Percentiles rank a stretch among this genome's conserved stretches.
Conservation (phyloP, 2,113 vertebrate species). For the Pseudopipra pipra region DNA sequence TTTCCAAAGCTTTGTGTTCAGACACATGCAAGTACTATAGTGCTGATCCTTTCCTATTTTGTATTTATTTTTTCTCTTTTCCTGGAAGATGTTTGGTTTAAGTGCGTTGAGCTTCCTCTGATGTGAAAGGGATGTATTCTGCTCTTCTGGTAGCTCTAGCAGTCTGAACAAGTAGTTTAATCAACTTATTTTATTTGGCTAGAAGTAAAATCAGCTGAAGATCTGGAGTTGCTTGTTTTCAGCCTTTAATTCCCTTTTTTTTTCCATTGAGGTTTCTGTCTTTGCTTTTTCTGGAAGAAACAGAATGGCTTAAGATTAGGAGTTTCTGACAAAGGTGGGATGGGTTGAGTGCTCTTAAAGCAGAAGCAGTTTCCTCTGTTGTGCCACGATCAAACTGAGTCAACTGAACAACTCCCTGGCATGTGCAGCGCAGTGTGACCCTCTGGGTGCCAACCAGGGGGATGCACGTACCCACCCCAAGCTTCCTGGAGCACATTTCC, state of each 20-base stretch:
- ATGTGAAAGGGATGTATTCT: neutral
- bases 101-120: neutral
- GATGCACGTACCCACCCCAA: accelerated
- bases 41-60: neutral
- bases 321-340: neutral
- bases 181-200: constrained; percentile 7
- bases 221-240: neutral
- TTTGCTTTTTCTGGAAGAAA: neutral
- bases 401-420: neutral
- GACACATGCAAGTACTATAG: neutral
- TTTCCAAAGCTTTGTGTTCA: neutral
- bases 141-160: neutral
- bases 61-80: neutral
- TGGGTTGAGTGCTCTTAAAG: neutral
- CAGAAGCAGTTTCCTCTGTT: neutral
- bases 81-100: neutral
- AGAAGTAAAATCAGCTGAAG: neutral
- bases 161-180: neutral
- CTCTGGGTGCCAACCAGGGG: neutral
- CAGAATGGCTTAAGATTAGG: neutral
- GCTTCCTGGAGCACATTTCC: neutral
- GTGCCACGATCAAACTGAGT: accelerated
- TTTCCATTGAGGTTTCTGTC: neutral
- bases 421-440: accelerated
- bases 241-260: neutral